These are phyloP conservation scores for Actias luna DNA, from an alignment of 2,888 invertebrate species.

Conservation along the genomic window DNA sequence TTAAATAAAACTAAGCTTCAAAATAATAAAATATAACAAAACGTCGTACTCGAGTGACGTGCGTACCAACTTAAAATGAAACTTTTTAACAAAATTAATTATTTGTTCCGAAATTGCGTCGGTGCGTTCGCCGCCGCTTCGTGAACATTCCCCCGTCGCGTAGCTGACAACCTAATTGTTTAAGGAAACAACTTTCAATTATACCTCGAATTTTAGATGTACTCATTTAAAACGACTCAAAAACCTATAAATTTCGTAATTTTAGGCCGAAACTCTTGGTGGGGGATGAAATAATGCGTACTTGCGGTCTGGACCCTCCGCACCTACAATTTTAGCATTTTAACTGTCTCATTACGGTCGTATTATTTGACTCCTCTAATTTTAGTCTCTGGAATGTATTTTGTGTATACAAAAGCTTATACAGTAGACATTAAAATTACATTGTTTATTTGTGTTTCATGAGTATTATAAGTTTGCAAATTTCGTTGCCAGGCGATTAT, in stretches of 20 bases:
- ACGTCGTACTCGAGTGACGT: conserved; percentile 41
- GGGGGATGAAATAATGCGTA: conserved; percentile 45
- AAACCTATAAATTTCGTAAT: conserved; percentile 48
- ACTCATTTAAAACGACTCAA: conserved; percentile 41
- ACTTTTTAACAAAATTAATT: conserved; percentile 59
- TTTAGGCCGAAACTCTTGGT: conserved; percentile 36
- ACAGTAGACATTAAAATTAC: neutral
- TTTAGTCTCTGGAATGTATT: conserved; percentile 27
- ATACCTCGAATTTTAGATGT: conserved; percentile 40
- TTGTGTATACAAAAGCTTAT: conserved; percentile 19
- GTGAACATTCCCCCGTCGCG: conserved; percentile 35
- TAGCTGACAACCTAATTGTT: conserved; percentile 61
- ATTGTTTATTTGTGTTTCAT: conserved; percentile 9
- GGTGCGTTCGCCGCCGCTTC: conserved; percentile 34
- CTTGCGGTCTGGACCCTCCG: conserved; percentile 47
- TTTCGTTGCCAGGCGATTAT: neutral
- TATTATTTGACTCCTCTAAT: conserved; percentile 47
- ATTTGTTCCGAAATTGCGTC: conserved; percentile 56
- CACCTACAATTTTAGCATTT: conserved; percentile 47
- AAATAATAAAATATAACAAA: conserved; percentile 25
- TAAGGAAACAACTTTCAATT: conserved; percentile 61
- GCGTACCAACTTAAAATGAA: conserved; percentile 40
- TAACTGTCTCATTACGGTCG: conserved; percentile 57
- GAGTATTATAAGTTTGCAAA: conserved; percentile 8
- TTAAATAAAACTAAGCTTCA: neutral